phyloP scores from a whole-genome alignment of 2,888 invertebrate genomes.

The Iphiclides podalirius region DNA sequence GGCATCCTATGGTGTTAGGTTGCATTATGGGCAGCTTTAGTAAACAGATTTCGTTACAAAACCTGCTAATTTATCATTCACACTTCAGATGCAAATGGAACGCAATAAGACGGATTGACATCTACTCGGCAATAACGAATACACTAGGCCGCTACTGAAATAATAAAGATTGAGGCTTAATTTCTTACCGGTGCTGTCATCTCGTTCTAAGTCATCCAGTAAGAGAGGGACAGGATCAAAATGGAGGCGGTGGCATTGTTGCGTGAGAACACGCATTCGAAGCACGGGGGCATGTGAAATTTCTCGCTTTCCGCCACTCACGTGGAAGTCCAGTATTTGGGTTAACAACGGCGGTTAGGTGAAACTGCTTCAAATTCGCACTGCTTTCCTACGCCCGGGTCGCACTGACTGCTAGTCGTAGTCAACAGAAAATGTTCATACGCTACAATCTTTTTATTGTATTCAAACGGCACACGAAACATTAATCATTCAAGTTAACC shows the following conservation, averaged over 20 bases:
- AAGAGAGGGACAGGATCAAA: too few species aligned
- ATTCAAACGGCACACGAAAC: neutral
- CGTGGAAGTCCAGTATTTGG: conserved; percentile 27
- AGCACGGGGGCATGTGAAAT: conserved; percentile 26
- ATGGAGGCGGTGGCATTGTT: conserved; percentile 10
- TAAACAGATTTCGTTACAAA: conserved; percentile 8
- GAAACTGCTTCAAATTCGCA: conserved; percentile 49
- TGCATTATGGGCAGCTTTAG: conserved; percentile 15
- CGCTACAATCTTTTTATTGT: conserved; percentile 7
- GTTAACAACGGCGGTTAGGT: conserved; percentile 38
- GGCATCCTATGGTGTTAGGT: conserved; percentile 17
- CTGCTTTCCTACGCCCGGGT: conserved; percentile 27
- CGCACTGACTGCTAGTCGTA: too few species aligned
- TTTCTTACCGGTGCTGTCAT: too few species aligned
- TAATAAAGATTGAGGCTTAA: too few species aligned
- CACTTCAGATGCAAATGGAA: conserved; percentile 4
- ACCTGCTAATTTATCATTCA: neutral
- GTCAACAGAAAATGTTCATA: too few species aligned
- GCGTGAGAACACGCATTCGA: conserved; percentile 27
- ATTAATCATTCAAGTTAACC: neutral
- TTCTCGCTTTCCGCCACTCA: conserved; percentile 26
- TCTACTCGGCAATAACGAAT: neutral
- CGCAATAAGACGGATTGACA: neutral
- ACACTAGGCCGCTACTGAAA: too few species aligned
- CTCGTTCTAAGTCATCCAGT: too few species aligned